Evolutionary conservation across 2,888 invertebrate species (phyloP), one percentile per base, ranked within the genome.

Genomic region (Pristionchus mayeri): DNA sequence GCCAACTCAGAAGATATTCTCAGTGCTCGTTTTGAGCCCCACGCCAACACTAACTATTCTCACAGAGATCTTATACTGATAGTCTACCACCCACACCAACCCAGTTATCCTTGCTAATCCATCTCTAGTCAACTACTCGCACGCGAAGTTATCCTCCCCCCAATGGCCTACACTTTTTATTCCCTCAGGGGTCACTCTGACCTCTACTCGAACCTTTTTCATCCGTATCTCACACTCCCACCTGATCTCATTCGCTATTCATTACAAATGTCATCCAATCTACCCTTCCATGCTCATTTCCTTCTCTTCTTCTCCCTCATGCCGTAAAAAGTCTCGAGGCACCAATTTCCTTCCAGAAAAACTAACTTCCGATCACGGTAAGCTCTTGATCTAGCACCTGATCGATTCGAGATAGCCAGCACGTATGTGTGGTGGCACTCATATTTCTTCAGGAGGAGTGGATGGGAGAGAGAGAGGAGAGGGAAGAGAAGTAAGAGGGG

Each of bases 401-500:
- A 67, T 67, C 37, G 67, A 37, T 37, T 60, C 11, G 30, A 30
- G 60, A 60, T 60, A 27, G 30, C 60, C 60, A 60, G 11, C 24
- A 57, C 57, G 7, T 57, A 3, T 57, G 60, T 76, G 76, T 48
- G 27, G 50, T 50, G 50, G 76, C 76, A 76, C 76, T 50, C 76
- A 44, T 76, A 50, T 44, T 50, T 44, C 27, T 27, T 24, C 13
- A 79, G 54, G 44, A 48, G 40, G 54, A 37, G 52, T 34, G 54
- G 57, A 44, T 48, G 54, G 54, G 57, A 4, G 78, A 78, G 48
- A 50, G 76, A 48, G 78, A 18, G n/a, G 78, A 57, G 54, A 79
- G 37, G 18, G 79, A 78, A 40, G 76, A 50, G 76, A 76, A 71
- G 71, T 37, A 44, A 71, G 67, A 37, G 30, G 71, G 71, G 40